Evolutionary conservation across 2,797 vertebrate species (phyloP), one percentile per base, ranked within the genome.

Genomic region (Hafferia zeledoni): DNA sequence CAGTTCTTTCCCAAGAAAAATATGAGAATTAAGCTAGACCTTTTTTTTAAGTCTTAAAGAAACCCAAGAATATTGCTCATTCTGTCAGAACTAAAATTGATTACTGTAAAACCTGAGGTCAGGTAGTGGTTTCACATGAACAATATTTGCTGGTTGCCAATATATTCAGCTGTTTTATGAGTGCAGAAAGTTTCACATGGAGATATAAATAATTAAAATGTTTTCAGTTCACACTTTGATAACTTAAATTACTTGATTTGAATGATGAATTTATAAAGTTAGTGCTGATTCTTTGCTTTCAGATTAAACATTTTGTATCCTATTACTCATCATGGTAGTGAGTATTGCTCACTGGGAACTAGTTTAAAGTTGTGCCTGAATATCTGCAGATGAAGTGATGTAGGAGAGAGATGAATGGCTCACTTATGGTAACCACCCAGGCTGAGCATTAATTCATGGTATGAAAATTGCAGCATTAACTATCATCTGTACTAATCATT

Each of bases 181-280:
- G 49, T 89, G 28, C 59, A 75, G 20, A 41, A 72, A 52, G 27
- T 76, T 91, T 94, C 41, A 68, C 30, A 22, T 17, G 31, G 30
- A 75, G 43, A 65, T 92, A 77, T 57, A 79, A 50, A 91, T 89
- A 87, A 90, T 83, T 90, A 78, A 13, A 88, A n/a, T 61, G n/a
- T 92, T 89, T 69, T 69, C 89, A 50, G 65, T 77, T 85, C 61
- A 59, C 55, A 56, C n/a, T 93, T 89, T 41, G 28, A 33, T 43
- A 90, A 96, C 43, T 44, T 37, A 79, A 82, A 52, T 53, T 79
- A 24, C 71, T 96, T 84, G 25, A 84, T 85, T 76, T 77, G 52
- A 92, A 90, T 81, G 39, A 28, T 79, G 90, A 94, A 91, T 79
- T 95, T n/a, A 59, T 87, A 77, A 72, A 79, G 16, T 13, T 46